These are phyloP conservation scores for Desmodus rotundus DNA, from an alignment of 2,113 vertebrate species.

Conservation along the genomic window DNA sequence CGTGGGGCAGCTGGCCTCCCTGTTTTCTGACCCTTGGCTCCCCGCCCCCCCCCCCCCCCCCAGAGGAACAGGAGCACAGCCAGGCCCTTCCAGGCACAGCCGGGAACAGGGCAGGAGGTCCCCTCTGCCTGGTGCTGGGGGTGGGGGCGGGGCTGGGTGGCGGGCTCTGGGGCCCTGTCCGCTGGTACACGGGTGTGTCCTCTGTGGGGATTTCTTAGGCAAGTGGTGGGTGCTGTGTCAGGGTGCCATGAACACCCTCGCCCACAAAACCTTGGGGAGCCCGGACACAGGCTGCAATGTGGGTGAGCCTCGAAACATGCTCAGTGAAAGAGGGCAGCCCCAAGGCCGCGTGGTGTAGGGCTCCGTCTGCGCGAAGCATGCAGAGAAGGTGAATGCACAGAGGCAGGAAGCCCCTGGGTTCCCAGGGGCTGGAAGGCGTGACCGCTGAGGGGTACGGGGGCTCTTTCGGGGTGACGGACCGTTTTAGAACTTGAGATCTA, in stretches of 20 bases:
- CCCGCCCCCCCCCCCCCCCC: background rate
- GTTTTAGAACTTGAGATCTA: no score
- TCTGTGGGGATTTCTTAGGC: background rate
- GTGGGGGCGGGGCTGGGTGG: no score
- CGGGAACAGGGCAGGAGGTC: fast-evolving
- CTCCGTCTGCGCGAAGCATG: background rate
- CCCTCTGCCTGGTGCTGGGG: background rate
- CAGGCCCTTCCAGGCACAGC: no score
- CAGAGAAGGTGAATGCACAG: background rate
- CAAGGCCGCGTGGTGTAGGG: fast-evolving
- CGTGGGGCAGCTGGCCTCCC: no score
- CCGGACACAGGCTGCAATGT: fast-evolving
- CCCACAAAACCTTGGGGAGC: background rate
- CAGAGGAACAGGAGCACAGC: background rate
- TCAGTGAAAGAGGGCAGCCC: background rate
- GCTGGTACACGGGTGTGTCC: background rate
- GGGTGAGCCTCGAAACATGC: background rate
- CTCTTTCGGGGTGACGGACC: background rate
- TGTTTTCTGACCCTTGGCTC: no score
- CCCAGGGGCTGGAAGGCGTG: background rate
- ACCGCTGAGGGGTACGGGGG: fast-evolving
- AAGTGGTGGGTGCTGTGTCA: background rate
- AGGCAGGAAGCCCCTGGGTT: background rate
- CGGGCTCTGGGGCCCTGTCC: fast-evolving
- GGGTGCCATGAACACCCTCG: background rate